Evolutionary conservation across 2,797 vertebrate species (phyloP).

Genomic region (Sparus aurata): DNA sequence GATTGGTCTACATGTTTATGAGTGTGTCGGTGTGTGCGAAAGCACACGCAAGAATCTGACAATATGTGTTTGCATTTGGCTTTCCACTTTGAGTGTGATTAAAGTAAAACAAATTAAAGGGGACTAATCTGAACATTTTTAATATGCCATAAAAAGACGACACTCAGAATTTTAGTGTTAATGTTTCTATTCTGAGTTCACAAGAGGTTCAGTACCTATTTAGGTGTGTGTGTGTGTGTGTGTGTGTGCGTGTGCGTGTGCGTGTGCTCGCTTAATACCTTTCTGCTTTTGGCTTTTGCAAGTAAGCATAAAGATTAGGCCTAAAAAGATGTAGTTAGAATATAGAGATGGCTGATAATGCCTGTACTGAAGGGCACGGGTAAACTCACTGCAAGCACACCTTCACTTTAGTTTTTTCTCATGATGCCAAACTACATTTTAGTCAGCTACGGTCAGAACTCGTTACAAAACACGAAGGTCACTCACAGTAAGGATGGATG

Average conservation of each 20-base stretch:
- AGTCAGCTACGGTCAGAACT: not conserved
- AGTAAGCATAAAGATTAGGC: constrained; percentile 11
- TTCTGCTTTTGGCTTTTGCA: constrained; percentile 45
- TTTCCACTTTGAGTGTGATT: constrained; percentile 20
- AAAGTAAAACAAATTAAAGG: constrained; percentile 3
- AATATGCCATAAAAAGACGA: constrained; percentile 1
- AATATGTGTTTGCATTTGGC: constrained; percentile 16
- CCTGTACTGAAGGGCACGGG: constrained; percentile 59
- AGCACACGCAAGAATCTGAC: constrained; percentile 12
- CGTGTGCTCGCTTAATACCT: not conserved
- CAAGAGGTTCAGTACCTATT: constrained; percentile 11
- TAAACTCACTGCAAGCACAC: constrained; percentile 71
- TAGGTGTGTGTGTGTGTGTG: constrained; percentile 19
- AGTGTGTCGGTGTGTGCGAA: constrained; percentile 17
- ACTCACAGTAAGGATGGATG: not conserved
- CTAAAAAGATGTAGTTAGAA: not conserved
- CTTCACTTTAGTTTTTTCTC: constrained; percentile 20
- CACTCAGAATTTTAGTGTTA: not conserved
- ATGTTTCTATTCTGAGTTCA: constrained; percentile 7
- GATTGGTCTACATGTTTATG: constrained; percentile 14
- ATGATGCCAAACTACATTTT: constrained; percentile 18
- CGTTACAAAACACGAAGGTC: not conserved
- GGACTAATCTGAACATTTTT: constrained; percentile 4
- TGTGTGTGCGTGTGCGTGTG: not conserved
- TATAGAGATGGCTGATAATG: not conserved